These are phyloP conservation scores for Onychomys leucogaster DNA, from an alignment of 2,797 vertebrate genomes.

Conservation along the genomic window DNA sequence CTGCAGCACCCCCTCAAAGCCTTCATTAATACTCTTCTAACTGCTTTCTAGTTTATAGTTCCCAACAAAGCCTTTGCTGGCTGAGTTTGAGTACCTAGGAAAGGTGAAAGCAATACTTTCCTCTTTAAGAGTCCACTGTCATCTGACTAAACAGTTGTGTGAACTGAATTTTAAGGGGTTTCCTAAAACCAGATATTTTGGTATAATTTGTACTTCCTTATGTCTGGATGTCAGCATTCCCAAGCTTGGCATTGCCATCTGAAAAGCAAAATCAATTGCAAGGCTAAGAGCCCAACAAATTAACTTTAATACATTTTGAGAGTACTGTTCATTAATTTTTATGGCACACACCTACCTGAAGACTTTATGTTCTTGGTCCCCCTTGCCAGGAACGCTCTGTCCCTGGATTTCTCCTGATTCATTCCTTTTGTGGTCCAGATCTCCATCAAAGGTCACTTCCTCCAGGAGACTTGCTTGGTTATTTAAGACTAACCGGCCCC, in stretches of 20 bases:
- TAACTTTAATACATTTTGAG: conserved; percentile 40
- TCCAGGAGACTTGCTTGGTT: conserved; percentile 5
- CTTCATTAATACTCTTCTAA: not conserved
- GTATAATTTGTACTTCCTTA: not conserved
- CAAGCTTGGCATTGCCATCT: conserved; percentile 34
- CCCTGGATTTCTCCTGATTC: not conserved
- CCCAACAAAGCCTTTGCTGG: conserved; percentile 27
- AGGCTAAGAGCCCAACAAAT: conserved; percentile 39
- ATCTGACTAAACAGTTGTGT: not conserved
- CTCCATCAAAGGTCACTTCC: conserved; percentile 11
- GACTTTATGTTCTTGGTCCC: not conserved
- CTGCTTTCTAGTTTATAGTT: conserved; percentile 28
- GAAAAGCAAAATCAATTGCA: conserved; percentile 47
- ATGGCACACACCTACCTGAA: not conserved
- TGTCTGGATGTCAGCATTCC: conserved; percentile 5
- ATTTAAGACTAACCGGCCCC: not conserved
- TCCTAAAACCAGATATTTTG: conserved; percentile 48
- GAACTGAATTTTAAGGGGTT: conserved; percentile 47
- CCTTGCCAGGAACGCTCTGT: not conserved
- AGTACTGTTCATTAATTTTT: conserved; percentile 58
- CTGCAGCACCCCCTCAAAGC: not conserved
- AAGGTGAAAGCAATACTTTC: conserved; percentile 11
- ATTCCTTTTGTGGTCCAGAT: not conserved
- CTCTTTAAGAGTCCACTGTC: conserved; percentile 34
- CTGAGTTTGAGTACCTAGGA: conserved; percentile 22